Conservation (phyloP, 2,113 vertebrate species). For the Choloepus hoffmanni region DNA sequence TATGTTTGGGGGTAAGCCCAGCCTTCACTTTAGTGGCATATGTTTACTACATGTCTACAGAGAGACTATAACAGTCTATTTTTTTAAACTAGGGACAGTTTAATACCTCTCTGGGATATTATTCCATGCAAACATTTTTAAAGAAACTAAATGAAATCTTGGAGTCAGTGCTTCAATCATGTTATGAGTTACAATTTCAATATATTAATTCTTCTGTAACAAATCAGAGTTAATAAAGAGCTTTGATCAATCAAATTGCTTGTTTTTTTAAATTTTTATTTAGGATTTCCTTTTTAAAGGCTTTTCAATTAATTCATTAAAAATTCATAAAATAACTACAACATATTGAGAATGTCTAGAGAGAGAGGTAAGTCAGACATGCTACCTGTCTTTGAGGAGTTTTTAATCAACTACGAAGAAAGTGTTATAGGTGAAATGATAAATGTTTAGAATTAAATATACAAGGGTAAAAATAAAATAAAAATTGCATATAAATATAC, state of each 20-base stretch:
- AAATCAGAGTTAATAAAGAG: neutral
- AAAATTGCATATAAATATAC: neutral
- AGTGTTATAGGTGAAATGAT: neutral
- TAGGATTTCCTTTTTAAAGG: neutral
- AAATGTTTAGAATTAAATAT: neutral
- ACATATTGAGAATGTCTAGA: neutral
- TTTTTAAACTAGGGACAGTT: neutral
- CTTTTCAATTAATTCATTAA: neutral
- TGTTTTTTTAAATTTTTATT: neutral
- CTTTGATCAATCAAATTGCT: neutral
- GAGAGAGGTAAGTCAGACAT: neutral
- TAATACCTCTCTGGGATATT: neutral
- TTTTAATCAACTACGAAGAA: neutral
- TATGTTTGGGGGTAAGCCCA: neutral
- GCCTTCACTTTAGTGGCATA: neutral
- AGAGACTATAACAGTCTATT: neutral
- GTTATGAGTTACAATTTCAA: neutral
- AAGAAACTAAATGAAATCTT: neutral
- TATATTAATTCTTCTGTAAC: neutral
- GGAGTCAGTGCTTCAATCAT: neutral
- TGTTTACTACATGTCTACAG: neutral
- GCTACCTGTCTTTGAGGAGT: neutral
- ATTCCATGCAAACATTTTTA: neutral
- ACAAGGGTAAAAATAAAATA: neutral
- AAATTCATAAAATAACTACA: neutral